Evolutionary conservation across 1,140 invertebrate genomes (phyloP).

Genomic region (Capitella teleta): DNA sequence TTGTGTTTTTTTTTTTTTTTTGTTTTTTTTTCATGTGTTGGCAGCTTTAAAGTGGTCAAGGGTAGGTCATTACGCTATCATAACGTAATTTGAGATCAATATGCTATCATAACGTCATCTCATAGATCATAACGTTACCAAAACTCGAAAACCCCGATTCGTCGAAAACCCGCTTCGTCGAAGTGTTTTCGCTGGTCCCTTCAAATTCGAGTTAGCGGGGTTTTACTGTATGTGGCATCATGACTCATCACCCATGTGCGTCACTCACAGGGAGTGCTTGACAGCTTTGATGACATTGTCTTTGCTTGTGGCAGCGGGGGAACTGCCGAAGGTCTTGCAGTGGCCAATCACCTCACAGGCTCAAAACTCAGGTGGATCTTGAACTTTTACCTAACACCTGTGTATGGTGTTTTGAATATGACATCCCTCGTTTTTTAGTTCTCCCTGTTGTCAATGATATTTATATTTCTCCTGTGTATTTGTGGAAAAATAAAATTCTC

Average conservation of each 20-base stretch:
- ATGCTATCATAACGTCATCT: no score
- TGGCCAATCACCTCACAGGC: slow-evolving; percentile 29
- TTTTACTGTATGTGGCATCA: background rate
- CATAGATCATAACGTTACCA: no score
- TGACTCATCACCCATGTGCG: background rate
- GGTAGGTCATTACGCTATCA: no score
- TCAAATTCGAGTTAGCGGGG: no score
- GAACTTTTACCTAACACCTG: background rate
- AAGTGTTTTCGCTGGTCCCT: no score
- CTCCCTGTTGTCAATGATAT: background rate
- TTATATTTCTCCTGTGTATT: background rate
- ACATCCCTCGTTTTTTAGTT: background rate
- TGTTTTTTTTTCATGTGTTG: no score
- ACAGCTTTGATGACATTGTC: slow-evolving; percentile 31
- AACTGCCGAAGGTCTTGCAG: slow-evolving; percentile 26
- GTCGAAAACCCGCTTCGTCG: no score
- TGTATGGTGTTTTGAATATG: background rate
- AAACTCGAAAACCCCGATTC: no score
- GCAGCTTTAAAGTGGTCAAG: no score
- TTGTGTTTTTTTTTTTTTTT: no score
- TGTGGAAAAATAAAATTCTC: background rate
- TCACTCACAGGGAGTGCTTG: slow-evolving; percentile 17
- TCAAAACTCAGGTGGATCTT: slow-evolving; percentile 23
- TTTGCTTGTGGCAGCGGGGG: slow-evolving; percentile 34
- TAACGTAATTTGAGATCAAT: no score